These are phyloP conservation scores for Alouatta palliata DNA, from an alignment of 2,113 vertebrate genomes.

Conservation along the genomic window DNA sequence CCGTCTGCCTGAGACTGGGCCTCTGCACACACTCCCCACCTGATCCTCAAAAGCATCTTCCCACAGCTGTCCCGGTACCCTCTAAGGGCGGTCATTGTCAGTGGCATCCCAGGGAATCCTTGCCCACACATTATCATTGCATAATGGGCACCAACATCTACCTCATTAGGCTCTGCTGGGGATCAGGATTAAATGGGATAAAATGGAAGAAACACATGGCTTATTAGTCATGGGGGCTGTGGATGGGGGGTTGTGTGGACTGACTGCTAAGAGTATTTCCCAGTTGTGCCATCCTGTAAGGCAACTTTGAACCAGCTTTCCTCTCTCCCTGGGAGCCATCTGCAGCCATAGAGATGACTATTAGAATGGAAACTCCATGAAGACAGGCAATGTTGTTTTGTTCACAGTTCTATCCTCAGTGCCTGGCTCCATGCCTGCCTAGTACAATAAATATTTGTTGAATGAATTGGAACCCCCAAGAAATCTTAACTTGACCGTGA, in stretches of 20 bases:
- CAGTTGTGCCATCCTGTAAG: background rate
- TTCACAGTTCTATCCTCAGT: background rate
- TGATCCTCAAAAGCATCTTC: background rate
- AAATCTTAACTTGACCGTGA: background rate
- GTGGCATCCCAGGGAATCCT: background rate
- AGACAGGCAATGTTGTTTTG: background rate
- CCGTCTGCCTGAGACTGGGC: background rate
- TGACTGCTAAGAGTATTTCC: background rate
- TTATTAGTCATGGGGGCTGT: conserved; percentile 53
- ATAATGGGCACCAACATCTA: conserved; percentile 58
- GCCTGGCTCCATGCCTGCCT: background rate
- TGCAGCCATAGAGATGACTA: background rate
- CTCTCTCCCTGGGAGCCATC: background rate
- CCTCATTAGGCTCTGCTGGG: conserved; percentile 70
- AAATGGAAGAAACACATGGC: conserved; percentile 52
- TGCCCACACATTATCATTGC: conserved; percentile 55
- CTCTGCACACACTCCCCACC: background rate
- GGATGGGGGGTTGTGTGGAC: background rate
- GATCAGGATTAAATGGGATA: conserved; percentile 47
- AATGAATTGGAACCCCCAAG: background rate
- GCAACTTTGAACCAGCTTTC: background rate
- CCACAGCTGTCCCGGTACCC: background rate
- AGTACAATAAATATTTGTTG: background rate
- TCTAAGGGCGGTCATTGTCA: conserved; percentile 6
- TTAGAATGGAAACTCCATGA: background rate